Conservation (phyloP, 1,140 invertebrate genomes). For the Bathynomus jamesi region DNA sequence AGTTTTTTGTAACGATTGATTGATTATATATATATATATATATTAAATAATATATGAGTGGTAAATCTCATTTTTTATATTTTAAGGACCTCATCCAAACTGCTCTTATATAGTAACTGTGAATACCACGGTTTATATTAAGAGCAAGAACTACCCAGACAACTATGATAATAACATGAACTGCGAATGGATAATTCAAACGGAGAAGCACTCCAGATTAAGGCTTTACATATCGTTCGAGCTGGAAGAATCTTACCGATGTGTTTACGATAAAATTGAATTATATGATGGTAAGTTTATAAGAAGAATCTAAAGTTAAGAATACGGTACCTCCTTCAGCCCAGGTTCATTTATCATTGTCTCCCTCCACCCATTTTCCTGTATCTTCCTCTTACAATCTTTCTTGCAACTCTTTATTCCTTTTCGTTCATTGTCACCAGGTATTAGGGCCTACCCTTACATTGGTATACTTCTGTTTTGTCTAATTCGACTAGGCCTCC, state of each 20-base stretch:
- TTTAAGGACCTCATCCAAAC: neutral
- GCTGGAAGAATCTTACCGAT: conserved; percentile 14
- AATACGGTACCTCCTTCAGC: no score
- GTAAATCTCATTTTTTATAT: neutral
- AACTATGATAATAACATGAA: conserved; percentile 58
- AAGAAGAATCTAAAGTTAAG: no score
- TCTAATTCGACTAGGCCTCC: no score
- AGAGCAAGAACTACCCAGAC: conserved; percentile 70
- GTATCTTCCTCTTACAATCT: no score
- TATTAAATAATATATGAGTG: neutral
- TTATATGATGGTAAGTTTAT: conserved; percentile 31
- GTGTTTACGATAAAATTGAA: conserved; percentile 6
- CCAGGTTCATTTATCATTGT: no score
- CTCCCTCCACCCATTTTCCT: no score
- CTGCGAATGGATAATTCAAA: conserved; percentile 65
- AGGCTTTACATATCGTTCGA: neutral
- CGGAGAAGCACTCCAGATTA: conserved; percentile 13
- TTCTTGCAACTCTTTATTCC: no score
- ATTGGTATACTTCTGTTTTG: no score
- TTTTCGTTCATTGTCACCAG: no score
- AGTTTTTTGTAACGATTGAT: no score
- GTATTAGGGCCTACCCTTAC: no score
- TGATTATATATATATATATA: neutral
- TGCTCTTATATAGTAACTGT: conserved; percentile 20
- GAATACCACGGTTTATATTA: conserved; percentile 43